phyloP scores from a whole-genome alignment of 2,797 vertebrate genomes.

The Sebastes trivittatus region DNA sequence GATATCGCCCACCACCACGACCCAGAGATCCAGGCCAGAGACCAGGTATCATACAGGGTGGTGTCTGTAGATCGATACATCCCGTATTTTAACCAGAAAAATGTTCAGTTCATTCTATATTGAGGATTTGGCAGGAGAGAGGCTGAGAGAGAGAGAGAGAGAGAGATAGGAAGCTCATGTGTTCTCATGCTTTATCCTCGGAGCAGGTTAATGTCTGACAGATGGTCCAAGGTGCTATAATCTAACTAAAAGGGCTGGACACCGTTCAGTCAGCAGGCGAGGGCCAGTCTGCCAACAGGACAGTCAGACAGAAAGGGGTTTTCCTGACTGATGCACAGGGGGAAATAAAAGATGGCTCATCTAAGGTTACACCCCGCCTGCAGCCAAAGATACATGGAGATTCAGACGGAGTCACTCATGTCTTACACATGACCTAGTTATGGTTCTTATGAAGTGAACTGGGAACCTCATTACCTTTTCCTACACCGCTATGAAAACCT shows the following conservation, averaged over 20 bases:
- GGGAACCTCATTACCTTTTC: slow-evolving; percentile 17
- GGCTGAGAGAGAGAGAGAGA: background rate
- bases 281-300: slow-evolving; percentile 1
- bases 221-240: slow-evolving; percentile 39
- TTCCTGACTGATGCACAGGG: background rate
- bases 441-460: background rate
- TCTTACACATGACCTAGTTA: slow-evolving; percentile 52
- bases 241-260: slow-evolving; percentile 40
- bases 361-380: slow-evolving; percentile 12
- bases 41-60: slow-evolving; percentile 71
- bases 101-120: background rate
- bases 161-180: background rate
- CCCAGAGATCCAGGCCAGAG: slow-evolving; percentile 74
- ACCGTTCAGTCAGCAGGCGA: slow-evolving; percentile 1
- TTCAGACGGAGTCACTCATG: slow-evolving; percentile 10
- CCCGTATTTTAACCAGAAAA: background rate
- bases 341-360: background rate
- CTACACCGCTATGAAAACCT: background rate
- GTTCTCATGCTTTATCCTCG: background rate
- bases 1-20: slow-evolving; percentile 33
- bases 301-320: too few species aligned
- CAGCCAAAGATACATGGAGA: slow-evolving; percentile 17
- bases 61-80: background rate
- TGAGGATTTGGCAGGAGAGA: background rate
- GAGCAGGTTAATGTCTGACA: slow-evolving; percentile 48